Percentiles rank a stretch among this genome's conserved stretches.
These are phyloP conservation scores for Pyrrhosoma nymphula DNA, from an alignment of 2,888 invertebrate genomes.

Conservation along the genomic window DNA sequence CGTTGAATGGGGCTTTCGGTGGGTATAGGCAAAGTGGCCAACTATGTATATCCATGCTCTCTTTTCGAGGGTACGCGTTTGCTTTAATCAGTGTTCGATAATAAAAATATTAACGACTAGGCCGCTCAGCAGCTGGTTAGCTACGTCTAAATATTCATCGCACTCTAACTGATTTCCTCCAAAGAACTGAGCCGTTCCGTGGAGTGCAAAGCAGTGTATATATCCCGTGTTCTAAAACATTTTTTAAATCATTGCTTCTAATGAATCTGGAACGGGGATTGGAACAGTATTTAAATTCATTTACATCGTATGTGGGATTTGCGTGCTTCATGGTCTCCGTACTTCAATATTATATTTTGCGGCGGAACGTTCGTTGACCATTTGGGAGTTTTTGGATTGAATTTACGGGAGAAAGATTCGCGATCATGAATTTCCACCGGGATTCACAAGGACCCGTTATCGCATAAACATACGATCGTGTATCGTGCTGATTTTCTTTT, in stretches of 20 bases:
- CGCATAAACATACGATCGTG: not conserved
- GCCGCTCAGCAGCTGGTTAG: not conserved
- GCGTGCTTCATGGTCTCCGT: not conserved
- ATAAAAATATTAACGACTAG: not conserved
- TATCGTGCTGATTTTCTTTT: not conserved
- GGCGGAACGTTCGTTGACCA: not conserved
- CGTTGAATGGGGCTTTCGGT: too few species aligned
- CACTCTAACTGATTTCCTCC: not conserved
- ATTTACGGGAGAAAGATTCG: not conserved
- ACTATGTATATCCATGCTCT: not conserved
- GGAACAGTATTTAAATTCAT: not conserved
- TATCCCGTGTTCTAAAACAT: not conserved
- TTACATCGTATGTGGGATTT: not conserved
- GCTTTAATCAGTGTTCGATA: not conserved
- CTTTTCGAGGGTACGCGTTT: not conserved
- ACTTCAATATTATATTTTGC: not conserved
- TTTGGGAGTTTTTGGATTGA: not conserved
- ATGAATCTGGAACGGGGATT: not conserved
- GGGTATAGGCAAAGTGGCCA: not conserved
- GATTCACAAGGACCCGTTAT: not conserved
- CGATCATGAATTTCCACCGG: not conserved
- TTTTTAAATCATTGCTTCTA: not conserved
- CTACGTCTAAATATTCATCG: not conserved
- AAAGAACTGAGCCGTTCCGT: not conserved
- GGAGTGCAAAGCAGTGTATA: not conserved